phyloP scores from a whole-genome alignment of 2,888 invertebrate species.

The Synanthedon andrenaeformis region DNA sequence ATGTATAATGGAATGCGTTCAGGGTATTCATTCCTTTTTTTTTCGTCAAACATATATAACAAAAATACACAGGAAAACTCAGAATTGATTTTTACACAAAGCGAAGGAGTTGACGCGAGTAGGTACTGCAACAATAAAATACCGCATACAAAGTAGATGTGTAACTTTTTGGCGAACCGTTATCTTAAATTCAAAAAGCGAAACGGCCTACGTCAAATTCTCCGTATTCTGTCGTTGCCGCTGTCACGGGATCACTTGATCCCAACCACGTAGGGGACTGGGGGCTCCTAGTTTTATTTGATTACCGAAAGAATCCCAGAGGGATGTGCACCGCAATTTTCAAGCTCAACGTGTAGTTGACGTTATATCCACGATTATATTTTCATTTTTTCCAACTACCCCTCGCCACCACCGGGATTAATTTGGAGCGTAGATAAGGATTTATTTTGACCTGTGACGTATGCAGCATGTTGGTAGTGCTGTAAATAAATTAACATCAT shows the following conservation, averaged over 20 bases:
- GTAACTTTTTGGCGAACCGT: slow-evolving; percentile 2
- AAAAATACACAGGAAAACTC: too few relatives aligned
- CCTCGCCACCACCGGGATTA: neutral
- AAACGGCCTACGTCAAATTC: slow-evolving; percentile 28
- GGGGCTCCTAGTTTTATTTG: slow-evolving; percentile 33
- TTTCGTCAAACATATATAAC: too few relatives aligned
- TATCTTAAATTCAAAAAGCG: slow-evolving; percentile 26
- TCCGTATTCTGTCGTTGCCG: slow-evolving; percentile 22
- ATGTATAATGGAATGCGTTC: too few relatives aligned
- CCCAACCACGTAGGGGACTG: slow-evolving; percentile 22
- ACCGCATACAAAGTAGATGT: neutral
- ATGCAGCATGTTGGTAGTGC: too few relatives aligned
- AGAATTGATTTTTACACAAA: neutral
- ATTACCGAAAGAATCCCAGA: slow-evolving; percentile 22
- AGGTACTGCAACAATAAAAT: neutral
- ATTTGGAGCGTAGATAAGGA: neutral
- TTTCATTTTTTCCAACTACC: neutral
- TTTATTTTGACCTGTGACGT: neutral
- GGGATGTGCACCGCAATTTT: slow-evolving; percentile 21
- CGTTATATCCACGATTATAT: slow-evolving; percentile 6
- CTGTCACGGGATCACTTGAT: slow-evolving; percentile 26
- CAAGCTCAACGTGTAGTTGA: slow-evolving; percentile 20
- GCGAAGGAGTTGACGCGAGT: neutral
- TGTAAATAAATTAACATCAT: too few relatives aligned
- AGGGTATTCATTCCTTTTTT: too few relatives aligned